These are phyloP conservation scores for Colistium nudipinnis DNA, from an alignment of 2,113 vertebrate genomes.

Conservation along the genomic window DNA sequence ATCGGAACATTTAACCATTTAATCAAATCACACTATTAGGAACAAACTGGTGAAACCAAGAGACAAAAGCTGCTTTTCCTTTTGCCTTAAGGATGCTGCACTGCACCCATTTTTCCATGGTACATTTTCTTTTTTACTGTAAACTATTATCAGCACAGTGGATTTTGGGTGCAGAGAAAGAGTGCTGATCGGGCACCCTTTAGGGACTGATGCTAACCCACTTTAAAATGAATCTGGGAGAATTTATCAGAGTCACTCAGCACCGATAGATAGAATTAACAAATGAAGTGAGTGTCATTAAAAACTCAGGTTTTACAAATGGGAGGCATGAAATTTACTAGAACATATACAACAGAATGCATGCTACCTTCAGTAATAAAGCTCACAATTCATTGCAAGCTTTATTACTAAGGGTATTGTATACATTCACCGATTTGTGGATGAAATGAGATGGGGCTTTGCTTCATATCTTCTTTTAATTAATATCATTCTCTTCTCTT, in stretches of 20 bases:
- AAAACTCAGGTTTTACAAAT: neutral
- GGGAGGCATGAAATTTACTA: neutral
- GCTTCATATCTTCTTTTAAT: conserved; percentile 75
- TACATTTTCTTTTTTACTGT: conserved; percentile 49
- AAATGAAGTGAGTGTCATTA: neutral
- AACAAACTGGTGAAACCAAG: neutral
- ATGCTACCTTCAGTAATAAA: no score
- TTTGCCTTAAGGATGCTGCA: conserved; percentile 25
- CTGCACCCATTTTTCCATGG: conserved; percentile 44
- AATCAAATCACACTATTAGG: neutral
- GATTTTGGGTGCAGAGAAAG: conserved; percentile 45
- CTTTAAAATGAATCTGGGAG: conserved; percentile 39
- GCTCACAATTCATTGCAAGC: conserved; percentile 28
- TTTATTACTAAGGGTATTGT: conserved; percentile 52
- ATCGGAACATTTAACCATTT: neutral
- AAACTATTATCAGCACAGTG: conserved; percentile 52
- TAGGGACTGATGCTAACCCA: conserved; percentile 26
- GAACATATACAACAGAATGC: no score
- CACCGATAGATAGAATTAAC: neutral
- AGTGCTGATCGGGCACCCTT: conserved; percentile 49
- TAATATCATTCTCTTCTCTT: conserved; percentile 65
- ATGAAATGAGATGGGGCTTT: conserved; percentile 58
- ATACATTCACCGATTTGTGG: conserved; percentile 62
- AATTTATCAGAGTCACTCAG: neutral
- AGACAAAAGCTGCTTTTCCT: conserved; percentile 17